Percentiles rank a stretch among this genome's conserved stretches.
phyloP scores from a whole-genome alignment of 2,797 vertebrate genomes.

The Menidia menidia region DNA sequence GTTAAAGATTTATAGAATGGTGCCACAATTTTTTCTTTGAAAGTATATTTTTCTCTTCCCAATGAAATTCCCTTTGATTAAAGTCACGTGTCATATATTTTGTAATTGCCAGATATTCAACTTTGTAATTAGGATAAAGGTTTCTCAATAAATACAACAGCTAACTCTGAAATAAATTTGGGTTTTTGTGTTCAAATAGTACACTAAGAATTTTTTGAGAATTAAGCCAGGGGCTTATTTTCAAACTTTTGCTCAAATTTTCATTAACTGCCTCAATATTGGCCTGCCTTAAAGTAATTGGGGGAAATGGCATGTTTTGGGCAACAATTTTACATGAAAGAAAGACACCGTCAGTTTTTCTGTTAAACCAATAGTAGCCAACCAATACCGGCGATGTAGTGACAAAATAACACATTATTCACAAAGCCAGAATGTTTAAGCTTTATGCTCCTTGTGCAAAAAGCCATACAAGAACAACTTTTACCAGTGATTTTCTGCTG shows the following conservation, averaged over 20 bases:
- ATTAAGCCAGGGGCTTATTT: neutral
- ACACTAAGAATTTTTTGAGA: conserved; percentile 4
- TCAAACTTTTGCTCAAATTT: conserved; percentile 1
- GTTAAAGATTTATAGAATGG: conserved; percentile 38
- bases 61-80: conserved; percentile 30
- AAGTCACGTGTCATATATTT: conserved; percentile 25
- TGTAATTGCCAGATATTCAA: conserved; percentile 15
- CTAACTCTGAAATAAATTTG: neutral
- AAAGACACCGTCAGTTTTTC: conserved; percentile 4
- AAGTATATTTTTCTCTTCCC: conserved; percentile 42
- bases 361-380: conserved; percentile 2
- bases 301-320: conserved; percentile 19
- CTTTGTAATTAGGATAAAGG: conserved; percentile 19
- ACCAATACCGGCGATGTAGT: conserved; percentile 1
- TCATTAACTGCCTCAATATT: conserved; percentile 9
- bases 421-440: conserved; percentile 18
- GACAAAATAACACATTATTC: conserved; percentile 24
- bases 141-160: neutral
- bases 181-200: neutral
- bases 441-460: conserved; percentile 19
- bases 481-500: conserved; percentile 32
- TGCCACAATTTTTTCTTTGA: neutral
- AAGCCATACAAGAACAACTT: conserved; percentile 38
- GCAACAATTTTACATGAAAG: conserved; percentile 10
- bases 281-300: conserved; percentile 27